Base-by-base conservation (phyloP, 2,113 vertebrate genomes). In the Barbus barbus region DNA sequence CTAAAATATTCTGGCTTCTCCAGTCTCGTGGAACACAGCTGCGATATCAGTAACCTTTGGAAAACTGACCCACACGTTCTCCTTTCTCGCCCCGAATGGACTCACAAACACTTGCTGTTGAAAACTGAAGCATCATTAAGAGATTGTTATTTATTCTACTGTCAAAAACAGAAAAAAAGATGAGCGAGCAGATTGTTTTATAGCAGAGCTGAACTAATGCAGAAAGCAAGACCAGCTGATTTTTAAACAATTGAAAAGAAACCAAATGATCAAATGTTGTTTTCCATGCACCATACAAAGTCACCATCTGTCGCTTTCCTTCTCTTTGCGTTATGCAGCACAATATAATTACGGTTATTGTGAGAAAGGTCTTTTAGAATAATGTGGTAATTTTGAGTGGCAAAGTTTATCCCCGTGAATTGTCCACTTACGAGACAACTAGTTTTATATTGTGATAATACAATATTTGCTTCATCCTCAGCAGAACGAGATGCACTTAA, bases 161-260 rank as follows among this genome's bases (percentile, higher is more conserved):
- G 33, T n/a, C n/a, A n/a, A n/a, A n/a, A n/a, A n/a, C n/a, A n/a
- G n/a, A n/a, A n/a, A n/a, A 28, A 58, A 3, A 38, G 6, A 11
- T n/a, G 31, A 58, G 20, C 7, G 75, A 38, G 76, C 56, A 41
- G 76, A 26, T 78, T 78, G 76, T 78, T 60, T 38, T 41, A 78
- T 7, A 56, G 33, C 13, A 13, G 33, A 78, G 77, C 77, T 26
- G 56, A 60, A 61, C 56, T 9, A 18, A 60, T 44, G 33, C 2
- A 4, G 5, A 56, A 77, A n/a, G 74, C 48, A 16, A 44, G n/a
- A 11, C 22, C 14, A 26, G 36, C n/a, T 78, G 77, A 78, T 78
- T 61, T 78, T 61, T 26, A 44, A 78, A 61, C 77, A 78, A 61
- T 61, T 44, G 56, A 44, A 78, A 78, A 38, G 4, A 26, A 78